Evolutionary conservation across 2,888 invertebrate species (phyloP).

Genomic region (Cosmorhoe ocellata): DNA sequence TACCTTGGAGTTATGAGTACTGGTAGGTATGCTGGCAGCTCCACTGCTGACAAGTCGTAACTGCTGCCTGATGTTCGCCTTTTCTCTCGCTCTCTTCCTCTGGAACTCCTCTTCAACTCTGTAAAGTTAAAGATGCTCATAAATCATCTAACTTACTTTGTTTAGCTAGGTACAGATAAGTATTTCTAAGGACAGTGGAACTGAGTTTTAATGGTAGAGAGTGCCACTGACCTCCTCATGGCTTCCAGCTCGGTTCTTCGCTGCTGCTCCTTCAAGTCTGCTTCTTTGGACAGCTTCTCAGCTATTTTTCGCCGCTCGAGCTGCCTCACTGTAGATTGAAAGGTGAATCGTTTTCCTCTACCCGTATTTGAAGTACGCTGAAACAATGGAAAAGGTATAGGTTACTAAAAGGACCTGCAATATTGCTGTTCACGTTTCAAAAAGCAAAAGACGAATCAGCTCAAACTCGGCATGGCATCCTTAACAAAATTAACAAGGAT

Average conservation of each 20-base stretch:
- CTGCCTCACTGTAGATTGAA: constrained; percentile 92
- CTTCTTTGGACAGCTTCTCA: constrained; percentile 89
- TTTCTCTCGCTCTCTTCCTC: constrained; percentile 89
- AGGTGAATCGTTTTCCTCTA: constrained; percentile 87
- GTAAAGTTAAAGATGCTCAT: constrained; percentile 17
- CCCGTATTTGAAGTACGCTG: constrained; percentile 58
- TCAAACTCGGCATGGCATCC: no score
- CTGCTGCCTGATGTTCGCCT: constrained; percentile 89
- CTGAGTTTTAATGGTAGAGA: no score
- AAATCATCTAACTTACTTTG: no score
- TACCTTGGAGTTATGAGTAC: constrained; percentile 63
- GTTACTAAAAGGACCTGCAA: no score
- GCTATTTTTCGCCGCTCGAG: constrained; percentile 88
- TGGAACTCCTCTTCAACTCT: constrained; percentile 94
- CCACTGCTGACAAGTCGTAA: constrained; percentile 86
- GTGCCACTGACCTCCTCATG: constrained; percentile 84
- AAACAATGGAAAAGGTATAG: constrained; percentile 31
- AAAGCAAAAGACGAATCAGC: no score
- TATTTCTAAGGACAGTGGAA: no score
- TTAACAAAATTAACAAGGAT: no score
- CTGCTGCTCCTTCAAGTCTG: constrained; percentile 89
- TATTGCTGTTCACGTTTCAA: no score
- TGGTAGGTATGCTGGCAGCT: constrained; percentile 83
- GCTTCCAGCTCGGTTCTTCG: constrained; percentile 89
- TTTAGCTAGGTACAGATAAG: no score